Base-by-base conservation (phyloP, 2,888 invertebrate genomes). In the Carterocephalus palaemon region DNA sequence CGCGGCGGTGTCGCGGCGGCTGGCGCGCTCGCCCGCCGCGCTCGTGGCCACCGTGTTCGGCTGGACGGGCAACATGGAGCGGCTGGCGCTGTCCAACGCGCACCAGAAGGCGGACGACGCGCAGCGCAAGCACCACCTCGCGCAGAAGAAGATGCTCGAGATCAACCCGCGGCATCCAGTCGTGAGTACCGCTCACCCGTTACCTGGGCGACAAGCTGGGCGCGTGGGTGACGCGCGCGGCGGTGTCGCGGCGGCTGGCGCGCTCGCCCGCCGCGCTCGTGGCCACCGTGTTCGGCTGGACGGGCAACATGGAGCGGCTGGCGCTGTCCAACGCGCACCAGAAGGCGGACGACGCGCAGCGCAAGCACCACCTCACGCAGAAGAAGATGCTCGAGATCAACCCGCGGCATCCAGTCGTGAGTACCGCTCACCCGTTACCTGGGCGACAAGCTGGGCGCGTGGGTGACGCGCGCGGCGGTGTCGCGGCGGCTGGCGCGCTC, bases 21-120 rank as follows among this genome's bases (percentile, higher is more conserved):
- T 99, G 46, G 91, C 93, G 48, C 93, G 92, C 65, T 98, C 98
- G 4, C 99, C 99, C 0, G 98, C 97, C 77, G 99, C 98, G 38
- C 89, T 99, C 38, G 97, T 98, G 33, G 99, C 99, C 54, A 94
- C 95, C 48, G 93, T 95, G 88, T 99, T 97, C 84, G 98, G 98
- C 58, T 99, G 98, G 98, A 98, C 98, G 61, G 99, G 98, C 64
- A 99, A 99, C 83, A 99, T 99, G 99, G 99, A 99, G 88, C 90
- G 99, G 36, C 90, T 99, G 54, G 97, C 98, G 52, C 84, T 95
- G 53, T 94, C 95, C 32, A 99, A 99, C 84, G 98, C 99, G 8
- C 98, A 99, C 80, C 97, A 98, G 77, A 99, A 99, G 74, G 62
- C 82, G 4, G 95, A 98, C 69, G 97, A 98, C 87, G 93, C 95